These are phyloP conservation scores for Protonibea diacanthus DNA, from an alignment of 2,797 vertebrate species.

Conservation along the genomic window DNA sequence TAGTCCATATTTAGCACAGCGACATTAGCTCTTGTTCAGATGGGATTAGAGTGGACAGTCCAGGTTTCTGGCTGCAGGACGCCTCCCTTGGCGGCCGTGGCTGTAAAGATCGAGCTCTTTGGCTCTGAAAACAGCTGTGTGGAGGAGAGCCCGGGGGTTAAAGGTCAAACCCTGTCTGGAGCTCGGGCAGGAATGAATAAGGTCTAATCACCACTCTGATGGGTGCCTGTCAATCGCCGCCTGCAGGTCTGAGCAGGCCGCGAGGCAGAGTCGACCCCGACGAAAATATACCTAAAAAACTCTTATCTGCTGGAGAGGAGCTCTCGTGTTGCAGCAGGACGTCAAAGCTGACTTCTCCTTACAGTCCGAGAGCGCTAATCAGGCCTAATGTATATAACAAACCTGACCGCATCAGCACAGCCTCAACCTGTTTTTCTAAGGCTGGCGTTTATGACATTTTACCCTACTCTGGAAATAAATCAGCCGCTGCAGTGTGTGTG, in stretches of 20 bases:
- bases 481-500: conserved; percentile 62
- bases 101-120: conserved; percentile 69
- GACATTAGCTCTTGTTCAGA: neutral
- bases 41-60: conserved; percentile 16
- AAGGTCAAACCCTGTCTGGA: conserved; percentile 85
- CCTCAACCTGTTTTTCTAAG: conserved; percentile 84
- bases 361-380: conserved; percentile 68
- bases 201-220: conserved; percentile 86
- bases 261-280: conserved; percentile 23
- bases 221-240: conserved; percentile 81
- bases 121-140: conserved; percentile 86
- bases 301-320: conserved; percentile 71
- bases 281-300: conserved; percentile 10
- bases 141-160: conserved; percentile 75
- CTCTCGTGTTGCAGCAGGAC: conserved; percentile 69
- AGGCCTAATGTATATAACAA: conserved; percentile 85
- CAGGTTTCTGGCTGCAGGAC: conserved; percentile 35
- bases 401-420: conserved; percentile 74
- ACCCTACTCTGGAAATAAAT: conserved; percentile 84
- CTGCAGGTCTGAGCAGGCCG: conserved; percentile 82
- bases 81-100: conserved; percentile 56
- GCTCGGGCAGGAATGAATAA: conserved; percentile 76
- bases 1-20: too few species aligned
- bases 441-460: conserved; percentile 85
- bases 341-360: conserved; percentile 73